Evolutionary conservation across 2,797 vertebrate genomes (phyloP), one percentile per base, ranked within the genome.

Genomic region (Acanthurus tractus): DNA sequence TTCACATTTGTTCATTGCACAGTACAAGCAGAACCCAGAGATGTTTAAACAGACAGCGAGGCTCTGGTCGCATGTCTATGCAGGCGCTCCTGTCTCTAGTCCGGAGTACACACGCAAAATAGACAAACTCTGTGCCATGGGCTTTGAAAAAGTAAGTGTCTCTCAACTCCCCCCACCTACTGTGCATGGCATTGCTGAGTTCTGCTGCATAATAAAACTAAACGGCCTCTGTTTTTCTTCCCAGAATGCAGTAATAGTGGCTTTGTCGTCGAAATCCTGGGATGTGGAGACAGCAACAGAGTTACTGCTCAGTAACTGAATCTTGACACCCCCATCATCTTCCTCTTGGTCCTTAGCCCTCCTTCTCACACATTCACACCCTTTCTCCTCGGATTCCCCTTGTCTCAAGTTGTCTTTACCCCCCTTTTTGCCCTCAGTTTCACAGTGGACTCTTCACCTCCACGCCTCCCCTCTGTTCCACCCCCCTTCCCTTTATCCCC

Each of bases 81-180:
- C 97, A 79, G 97, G 97, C 74, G 98, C 98, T 81, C 97, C 98
- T 4, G 95, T 96, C 94, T 97, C 97, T 94, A 97, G 97, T 96
- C 96, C 96, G 65, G 98, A 99, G 92, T 99, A 98, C 95, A 98
- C 96, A 83, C 96, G 96, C 95, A 99, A 99, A 96, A 99, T 99
- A 98, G 98, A 99, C 95, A 99, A 99, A 93, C 97, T 99, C 91
- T 99, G 98, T 95, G 96, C 98, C 94, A 99, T 99, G 98, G 98
- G 98, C 94, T 99, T 99, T 85, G 98, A 99, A 96, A 99, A 97
- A 96, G 98, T 99, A 94, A 96, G 98, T 93, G 82, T 63, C 6
- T 20, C 14, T 20, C 4, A 40, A 49, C 11, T 20, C 15, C 8
- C 25, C 11, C 4, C 10, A 1, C 8, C 23, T 22, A 0, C 18